Conservation (phyloP, 1,140 invertebrate genomes). For the fruit fly (Drosophila melanogaster) region DNA sequence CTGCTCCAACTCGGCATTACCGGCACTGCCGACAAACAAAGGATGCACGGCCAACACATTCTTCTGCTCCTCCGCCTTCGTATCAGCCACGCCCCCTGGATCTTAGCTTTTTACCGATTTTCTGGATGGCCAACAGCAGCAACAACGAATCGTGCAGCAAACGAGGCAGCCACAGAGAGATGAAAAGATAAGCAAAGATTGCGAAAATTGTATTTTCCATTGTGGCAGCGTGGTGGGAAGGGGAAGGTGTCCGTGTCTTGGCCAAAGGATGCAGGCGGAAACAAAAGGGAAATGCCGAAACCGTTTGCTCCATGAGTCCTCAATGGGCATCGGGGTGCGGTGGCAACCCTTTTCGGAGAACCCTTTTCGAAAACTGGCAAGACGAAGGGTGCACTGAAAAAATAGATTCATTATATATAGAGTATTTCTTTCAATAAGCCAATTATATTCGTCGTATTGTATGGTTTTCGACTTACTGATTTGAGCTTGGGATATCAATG, state of each 20-base stretch:
- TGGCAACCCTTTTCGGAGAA: constrained; percentile 55
- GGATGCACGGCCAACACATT: constrained; percentile 39
- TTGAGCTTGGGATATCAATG: too few species aligned
- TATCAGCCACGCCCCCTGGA: constrained; percentile 20
- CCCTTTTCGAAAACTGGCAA: constrained; percentile 35
- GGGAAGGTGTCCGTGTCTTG: constrained; percentile 37
- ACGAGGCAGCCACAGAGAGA: constrained; percentile 57
- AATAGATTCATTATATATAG: not conserved
- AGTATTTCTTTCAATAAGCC: not conserved
- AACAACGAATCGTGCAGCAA: constrained; percentile 54
- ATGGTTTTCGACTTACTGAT: too few species aligned
- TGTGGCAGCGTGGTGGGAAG: constrained; percentile 35
- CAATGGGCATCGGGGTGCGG: constrained; percentile 48
- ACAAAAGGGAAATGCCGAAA: constrained; percentile 71
- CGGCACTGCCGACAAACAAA: constrained; percentile 62
- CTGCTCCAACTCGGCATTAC: constrained; percentile 49
- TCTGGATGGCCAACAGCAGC: constrained; percentile 53
- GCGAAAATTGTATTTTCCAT: constrained; percentile 81
- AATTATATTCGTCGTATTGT: too few species aligned
- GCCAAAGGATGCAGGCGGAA: constrained; percentile 57
- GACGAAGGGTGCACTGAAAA: constrained; percentile 1
- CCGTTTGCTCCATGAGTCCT: constrained; percentile 50
- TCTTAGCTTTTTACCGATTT: constrained; percentile 64
- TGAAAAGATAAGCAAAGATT: constrained; percentile 82
- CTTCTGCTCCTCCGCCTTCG: not conserved